Base-by-base conservation (phyloP, 2,888 invertebrate species). In the Drosophila melanosoma region DNA sequence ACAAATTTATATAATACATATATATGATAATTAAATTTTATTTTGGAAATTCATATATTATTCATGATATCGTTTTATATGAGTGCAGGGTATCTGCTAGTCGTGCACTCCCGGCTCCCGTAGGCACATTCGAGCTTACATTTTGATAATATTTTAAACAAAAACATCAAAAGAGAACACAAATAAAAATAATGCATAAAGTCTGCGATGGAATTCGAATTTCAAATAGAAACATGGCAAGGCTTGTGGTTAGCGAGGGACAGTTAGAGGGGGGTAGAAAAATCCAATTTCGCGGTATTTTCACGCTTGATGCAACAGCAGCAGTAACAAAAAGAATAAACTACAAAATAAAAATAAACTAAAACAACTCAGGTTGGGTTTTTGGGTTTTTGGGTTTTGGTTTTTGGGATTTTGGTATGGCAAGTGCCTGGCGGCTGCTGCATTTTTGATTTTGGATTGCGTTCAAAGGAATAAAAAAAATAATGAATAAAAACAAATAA, bases 231-330 rank as follows among this genome's bases (percentile, higher is more conserved):
- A 52, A 51, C 32, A 52, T 23, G 61, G 20, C 11, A 59, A 29
- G 45, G 23, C 15, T 36, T 12, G 3, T 35, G 29, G 26, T 45
- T 36, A 15, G 32, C 6, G 48, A 38, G n/a, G 45, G 45, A 45
- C 36, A 52, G 29, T 40, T 10, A 59, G 48, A 56, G 61, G 0
- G 0, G 26, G 3, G 40, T 42, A 63, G 42, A 67, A 77, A 79
- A 78, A 63, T 67, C 71, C 82, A 85, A 87, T 88, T 91, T 91
- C 92, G 91, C 91, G 91, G 92, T 92, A 92, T 92, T 91, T 91
- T 92, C 79, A 92, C 92, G 92, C 91, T 88, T 92, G 78, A 83
- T 67, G 80, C 76, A 82, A 63, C 68, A 66, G 40, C 54, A 36
- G 20, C 38, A 26, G 12, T 12, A 26, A 45, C 40, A 35, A 29